phyloP scores from a whole-genome alignment of 1,140 invertebrate genomes.

The Pollicipes pollicipes region DNA sequence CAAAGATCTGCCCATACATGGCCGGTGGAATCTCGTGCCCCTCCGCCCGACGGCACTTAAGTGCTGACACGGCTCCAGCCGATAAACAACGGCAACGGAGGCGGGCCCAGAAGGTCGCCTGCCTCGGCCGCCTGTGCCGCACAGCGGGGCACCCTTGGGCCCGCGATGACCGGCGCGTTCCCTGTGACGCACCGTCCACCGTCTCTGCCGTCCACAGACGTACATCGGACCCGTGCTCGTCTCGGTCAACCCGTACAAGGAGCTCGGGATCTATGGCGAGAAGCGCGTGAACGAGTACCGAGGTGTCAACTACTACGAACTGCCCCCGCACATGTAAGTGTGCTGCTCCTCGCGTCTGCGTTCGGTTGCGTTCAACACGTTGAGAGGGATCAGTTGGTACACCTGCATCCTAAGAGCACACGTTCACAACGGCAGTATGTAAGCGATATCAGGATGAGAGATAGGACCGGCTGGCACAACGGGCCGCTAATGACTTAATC shows the following conservation, averaged over 20 bases:
- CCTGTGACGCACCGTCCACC: not conserved
- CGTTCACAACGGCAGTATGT: no score
- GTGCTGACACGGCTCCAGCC: constrained; percentile 54
- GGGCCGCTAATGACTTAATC: no score
- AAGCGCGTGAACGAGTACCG: constrained; percentile 59
- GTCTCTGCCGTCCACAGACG: constrained; percentile 39
- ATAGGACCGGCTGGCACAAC: no score
- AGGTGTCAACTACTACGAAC: constrained; percentile 68
- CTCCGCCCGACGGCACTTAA: no score
- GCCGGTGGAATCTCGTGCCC: no score
- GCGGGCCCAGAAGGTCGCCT: constrained; percentile 81
- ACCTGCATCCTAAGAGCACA: not conserved
- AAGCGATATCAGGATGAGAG: no score
- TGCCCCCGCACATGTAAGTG: constrained; percentile 79
- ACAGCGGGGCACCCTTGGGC: constrained; percentile 74
- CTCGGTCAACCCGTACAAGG: constrained; percentile 80
- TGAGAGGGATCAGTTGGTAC: no score
- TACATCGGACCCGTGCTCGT: constrained; percentile 83
- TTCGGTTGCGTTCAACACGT: no score
- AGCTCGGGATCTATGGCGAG: constrained; percentile 59
- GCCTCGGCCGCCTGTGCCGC: constrained; percentile 64
- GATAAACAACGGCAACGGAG: constrained; percentile 77
- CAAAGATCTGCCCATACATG: no score
- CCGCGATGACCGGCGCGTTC: constrained; percentile 60
- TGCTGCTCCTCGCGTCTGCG: no score